These are phyloP conservation scores for Petrocephalus sullivani DNA, from an alignment of 2,797 vertebrate species.

Conservation along the genomic window DNA sequence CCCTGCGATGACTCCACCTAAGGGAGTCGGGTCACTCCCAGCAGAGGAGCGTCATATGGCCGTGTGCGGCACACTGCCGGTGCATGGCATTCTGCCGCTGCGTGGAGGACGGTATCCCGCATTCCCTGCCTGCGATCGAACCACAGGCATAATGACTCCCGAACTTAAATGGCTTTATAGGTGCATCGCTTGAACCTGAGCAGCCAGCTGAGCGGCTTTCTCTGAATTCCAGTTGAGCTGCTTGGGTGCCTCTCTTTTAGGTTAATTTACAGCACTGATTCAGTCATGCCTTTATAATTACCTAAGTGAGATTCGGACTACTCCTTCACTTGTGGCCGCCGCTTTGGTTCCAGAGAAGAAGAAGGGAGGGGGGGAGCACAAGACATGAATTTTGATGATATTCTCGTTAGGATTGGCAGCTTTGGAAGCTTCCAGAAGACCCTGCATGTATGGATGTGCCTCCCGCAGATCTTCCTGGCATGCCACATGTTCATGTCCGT, in stretches of 20 bases:
- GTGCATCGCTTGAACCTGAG: background rate
- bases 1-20: conserved; percentile 24
- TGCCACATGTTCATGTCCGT: conserved; percentile 63
- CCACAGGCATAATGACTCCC: conserved; percentile 28
- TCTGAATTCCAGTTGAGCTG: background rate
- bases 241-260: background rate
- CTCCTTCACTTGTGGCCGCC: background rate
- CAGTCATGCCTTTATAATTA: background rate
- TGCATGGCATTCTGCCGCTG: background rate
- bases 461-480: conserved; percentile 61
- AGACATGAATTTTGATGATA: conserved; percentile 55
- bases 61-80: background rate
- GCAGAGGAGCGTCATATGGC: conserved; percentile 34
- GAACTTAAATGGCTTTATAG: background rate
- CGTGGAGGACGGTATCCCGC: conserved; percentile 6
- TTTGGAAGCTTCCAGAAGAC: conserved; percentile 64
- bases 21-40: conserved; percentile 36
- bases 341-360: background rate
- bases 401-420: conserved; percentile 53
- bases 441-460: conserved; percentile 60
- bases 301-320: background rate
- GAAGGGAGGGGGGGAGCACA: conserved; percentile 21
- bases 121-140: background rate
- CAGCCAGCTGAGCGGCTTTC: background rate
- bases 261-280: background rate